phyloP scores from a whole-genome alignment of 2,113 vertebrate species.

The Proteles cristata region DNA sequence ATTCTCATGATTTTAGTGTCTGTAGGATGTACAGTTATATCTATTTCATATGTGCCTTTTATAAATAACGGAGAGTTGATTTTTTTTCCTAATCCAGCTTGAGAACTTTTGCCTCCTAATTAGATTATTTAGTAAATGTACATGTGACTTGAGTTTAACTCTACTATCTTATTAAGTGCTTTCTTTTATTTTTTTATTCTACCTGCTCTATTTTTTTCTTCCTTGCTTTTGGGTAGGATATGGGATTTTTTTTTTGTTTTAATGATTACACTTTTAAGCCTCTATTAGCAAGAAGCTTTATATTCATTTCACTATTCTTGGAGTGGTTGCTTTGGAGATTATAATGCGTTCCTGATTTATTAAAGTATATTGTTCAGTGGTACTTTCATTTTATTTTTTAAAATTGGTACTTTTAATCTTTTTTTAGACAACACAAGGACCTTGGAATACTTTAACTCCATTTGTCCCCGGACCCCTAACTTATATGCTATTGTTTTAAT shows the following conservation, averaged over 20 bases:
- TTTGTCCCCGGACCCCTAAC: not conserved
- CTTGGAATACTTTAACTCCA: not conserved
- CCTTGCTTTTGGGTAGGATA: not conserved
- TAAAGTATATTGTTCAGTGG: not conserved
- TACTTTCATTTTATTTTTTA: not conserved
- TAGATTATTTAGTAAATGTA: not conserved
- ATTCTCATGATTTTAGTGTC: not conserved
- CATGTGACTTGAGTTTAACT: not conserved
- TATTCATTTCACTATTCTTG: constrained; percentile 23
- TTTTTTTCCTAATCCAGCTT: not conserved
- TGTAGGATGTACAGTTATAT: not conserved
- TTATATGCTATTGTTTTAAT: not conserved
- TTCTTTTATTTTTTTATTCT: not conserved
- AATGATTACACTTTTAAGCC: not conserved
- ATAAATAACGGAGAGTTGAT: not conserved
- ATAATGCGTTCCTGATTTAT: constrained; percentile 2
- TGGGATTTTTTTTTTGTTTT: not conserved
- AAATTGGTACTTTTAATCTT: not conserved
- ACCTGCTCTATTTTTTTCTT: not conserved
- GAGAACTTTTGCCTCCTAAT: not conserved
- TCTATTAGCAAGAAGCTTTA: constrained; percentile 10
- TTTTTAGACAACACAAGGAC: not conserved
- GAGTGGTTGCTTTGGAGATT: constrained; percentile 7
- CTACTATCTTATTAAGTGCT: not conserved
- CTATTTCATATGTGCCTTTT: not conserved